These are phyloP conservation scores for Sinelater perroti DNA, from an alignment of 2,888 invertebrate species.

Conservation along the genomic window DNA sequence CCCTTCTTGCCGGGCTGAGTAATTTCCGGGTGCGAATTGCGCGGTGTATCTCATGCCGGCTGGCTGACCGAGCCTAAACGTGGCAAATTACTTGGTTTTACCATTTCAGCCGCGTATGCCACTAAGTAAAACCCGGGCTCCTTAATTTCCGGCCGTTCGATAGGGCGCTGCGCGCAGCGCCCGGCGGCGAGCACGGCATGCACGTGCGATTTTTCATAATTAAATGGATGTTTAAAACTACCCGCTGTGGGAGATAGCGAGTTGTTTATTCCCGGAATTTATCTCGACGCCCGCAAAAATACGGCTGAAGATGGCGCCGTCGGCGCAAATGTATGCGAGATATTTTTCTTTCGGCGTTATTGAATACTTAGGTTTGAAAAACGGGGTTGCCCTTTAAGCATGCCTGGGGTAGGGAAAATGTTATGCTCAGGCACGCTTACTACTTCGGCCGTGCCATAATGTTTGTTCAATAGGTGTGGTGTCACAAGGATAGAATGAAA, in stretches of 20 bases:
- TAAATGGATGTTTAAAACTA: conserved; percentile 14
- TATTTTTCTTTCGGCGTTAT: conserved; percentile 12
- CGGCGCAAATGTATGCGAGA: conserved; percentile 12
- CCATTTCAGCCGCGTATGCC: conserved; percentile 7
- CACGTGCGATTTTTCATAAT: conserved; percentile 16
- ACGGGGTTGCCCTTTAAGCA: neutral
- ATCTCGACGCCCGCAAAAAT: conserved; percentile 4
- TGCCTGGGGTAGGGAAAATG: no score
- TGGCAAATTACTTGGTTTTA: conserved; percentile 17
- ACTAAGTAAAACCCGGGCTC: conserved; percentile 5
- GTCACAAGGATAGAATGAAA: no score
- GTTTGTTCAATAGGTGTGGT: no score
- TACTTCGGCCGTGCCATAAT: no score
- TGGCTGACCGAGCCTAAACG: conserved; percentile 17
- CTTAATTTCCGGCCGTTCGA: conserved; percentile 1
- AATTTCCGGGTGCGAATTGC: conserved; percentile 24
- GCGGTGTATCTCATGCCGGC: conserved; percentile 13
- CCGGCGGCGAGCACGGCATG: no score
- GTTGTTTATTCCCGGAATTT: conserved; percentile 8
- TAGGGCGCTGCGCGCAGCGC: neutral
- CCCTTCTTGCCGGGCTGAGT: conserved; percentile 16
- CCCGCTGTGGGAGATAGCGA: conserved; percentile 2
- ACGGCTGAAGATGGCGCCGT: conserved; percentile 5
- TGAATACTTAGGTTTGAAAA: neutral
- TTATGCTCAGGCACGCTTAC: no score